These are phyloP conservation scores for Ardeotis arabs DNA, from an alignment of 2,113 vertebrate genomes.

Conservation along the genomic window DNA sequence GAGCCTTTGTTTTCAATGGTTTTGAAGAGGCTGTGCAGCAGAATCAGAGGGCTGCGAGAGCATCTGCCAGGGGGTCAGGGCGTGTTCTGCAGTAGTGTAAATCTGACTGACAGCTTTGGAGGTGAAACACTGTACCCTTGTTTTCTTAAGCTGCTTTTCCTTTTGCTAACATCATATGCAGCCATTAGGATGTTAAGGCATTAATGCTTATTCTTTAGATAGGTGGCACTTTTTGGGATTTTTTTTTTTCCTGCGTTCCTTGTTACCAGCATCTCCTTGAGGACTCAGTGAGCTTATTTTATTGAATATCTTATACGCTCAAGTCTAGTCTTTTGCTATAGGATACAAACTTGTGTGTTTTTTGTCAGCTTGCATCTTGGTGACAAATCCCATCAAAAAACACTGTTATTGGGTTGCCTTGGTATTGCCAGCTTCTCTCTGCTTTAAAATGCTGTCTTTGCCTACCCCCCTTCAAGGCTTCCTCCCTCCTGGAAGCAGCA, in stretches of 20 bases:
- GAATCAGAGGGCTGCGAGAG: background rate
- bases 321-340: background rate
- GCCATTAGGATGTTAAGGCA: background rate
- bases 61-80: background rate
- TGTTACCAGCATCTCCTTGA: background rate
- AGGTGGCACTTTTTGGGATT: background rate
- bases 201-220: background rate
- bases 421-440: background rate
- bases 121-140: background rate
- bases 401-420: background rate
- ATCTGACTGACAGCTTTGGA: background rate
- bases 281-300: background rate
- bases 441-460: background rate
- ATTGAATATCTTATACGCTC: background rate
- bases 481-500: background rate
- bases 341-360: background rate
- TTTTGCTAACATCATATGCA: background rate
- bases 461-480: background rate
- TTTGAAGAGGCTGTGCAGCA: constrained; percentile 19
- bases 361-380: background rate
- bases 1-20: constrained; percentile 46
- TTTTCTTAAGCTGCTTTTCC: background rate
- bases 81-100: background rate
- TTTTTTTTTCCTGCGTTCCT: background rate
- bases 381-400: background rate